These are phyloP conservation scores for Listronotus bonariensis DNA, from an alignment of 1,140 invertebrate species.

Conservation along the genomic window DNA sequence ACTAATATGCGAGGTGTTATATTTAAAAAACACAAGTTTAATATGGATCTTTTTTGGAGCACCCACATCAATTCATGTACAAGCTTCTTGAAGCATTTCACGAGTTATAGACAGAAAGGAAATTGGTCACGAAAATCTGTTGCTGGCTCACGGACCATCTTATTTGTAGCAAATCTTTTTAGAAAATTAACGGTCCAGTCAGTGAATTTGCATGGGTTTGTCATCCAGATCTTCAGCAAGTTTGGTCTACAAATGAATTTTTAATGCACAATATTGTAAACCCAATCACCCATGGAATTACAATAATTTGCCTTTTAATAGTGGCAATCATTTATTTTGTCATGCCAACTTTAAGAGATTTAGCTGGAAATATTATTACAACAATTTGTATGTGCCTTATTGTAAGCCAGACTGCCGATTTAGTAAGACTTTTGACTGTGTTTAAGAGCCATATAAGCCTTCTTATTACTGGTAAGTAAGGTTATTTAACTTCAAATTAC, in stretches of 20 bases:
- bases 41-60: no score
- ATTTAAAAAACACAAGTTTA: no score
- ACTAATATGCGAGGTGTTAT: no score
- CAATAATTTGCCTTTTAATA: slow-evolving; percentile 71
- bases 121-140: no score
- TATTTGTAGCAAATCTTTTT: no score
- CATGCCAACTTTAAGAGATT: slow-evolving; percentile 78
- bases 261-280: slow-evolving; percentile 74
- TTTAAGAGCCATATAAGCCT: slow-evolving; percentile 79
- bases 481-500: no score
- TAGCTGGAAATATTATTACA: slow-evolving; percentile 82
- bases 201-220: slow-evolving; percentile 76
- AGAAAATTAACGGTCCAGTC: slow-evolving; percentile 54
- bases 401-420: slow-evolving; percentile 73
- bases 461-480: slow-evolving; percentile 69
- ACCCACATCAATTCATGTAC: no score
- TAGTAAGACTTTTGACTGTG: slow-evolving; percentile 78
- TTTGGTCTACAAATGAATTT: slow-evolving; percentile 73
- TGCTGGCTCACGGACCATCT: no score
- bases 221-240: slow-evolving; percentile 65
- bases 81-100: no score
- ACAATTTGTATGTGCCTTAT: slow-evolving; percentile 78
- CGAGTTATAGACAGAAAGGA: no score
- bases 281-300: slow-evolving; percentile 73
- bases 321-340: slow-evolving; percentile 83